These are phyloP conservation scores for Pogonomyrmex californicus DNA, from an alignment of 1,140 invertebrate species.

Conservation along the genomic window DNA sequence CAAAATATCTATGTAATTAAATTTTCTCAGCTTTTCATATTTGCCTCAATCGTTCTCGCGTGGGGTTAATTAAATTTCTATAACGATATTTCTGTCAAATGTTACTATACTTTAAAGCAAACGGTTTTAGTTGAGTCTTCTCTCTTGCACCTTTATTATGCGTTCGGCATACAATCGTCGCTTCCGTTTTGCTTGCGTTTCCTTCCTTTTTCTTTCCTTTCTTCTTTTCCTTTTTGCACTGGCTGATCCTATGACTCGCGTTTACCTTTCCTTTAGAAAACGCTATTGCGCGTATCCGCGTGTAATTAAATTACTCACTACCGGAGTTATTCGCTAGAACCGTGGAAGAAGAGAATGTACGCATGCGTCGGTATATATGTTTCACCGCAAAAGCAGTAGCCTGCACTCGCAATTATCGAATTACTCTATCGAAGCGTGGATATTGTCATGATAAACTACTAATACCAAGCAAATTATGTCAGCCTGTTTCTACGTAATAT, in stretches of 20 bases:
- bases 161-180: background rate
- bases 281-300: conserved; percentile 17
- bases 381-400: conserved; percentile 2
- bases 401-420: conserved; percentile 43
- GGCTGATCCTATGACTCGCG: background rate
- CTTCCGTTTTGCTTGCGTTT: conserved; percentile 30
- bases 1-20: background rate
- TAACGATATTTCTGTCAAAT: background rate
- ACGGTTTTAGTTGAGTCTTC: background rate
- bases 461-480: background rate
- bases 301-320: conserved; percentile 58
- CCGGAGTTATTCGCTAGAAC: conserved; percentile 20
- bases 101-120: background rate
- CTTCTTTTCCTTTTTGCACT: background rate
- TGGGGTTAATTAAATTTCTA: background rate
- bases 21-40: background rate
- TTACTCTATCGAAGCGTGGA: conserved; percentile 49
- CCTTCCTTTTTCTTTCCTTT: background rate
- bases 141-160: background rate
- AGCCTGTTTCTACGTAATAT: background rate
- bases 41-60: background rate
- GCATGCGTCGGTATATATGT: background rate
- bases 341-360: background rate
- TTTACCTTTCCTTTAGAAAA: conserved; percentile 65
- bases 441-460: conserved; percentile 1